Base-by-base conservation (phyloP, 2,888 invertebrate species). In the Polia nebulosa region DNA sequence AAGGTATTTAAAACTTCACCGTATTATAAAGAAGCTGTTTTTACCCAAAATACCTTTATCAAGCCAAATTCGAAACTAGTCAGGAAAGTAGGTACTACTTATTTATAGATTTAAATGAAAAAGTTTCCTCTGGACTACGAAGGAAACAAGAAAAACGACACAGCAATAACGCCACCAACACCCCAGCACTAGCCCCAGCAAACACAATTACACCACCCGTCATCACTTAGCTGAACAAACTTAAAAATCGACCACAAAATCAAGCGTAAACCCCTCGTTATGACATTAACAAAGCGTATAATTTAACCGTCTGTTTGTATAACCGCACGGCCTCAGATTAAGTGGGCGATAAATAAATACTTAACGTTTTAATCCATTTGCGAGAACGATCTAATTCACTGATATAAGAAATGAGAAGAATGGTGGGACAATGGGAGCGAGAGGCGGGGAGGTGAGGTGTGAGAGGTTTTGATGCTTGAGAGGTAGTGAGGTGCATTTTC, bases 291-390 rank as follows among this genome's bases (percentile, higher is more conserved):
- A 93, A 92, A 91, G 88, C 90, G 89, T 91, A 93, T 94, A 94
- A 94, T 93, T 94, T 91, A 89, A 86, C 89, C 82, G 90, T 88
- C 89, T 94, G 91, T 93, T 93, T 92, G 91, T 91, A 84, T 92
- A 93, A 91, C 92, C 90, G 88, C 83, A 83, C 88, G 91, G 89
- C 90, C 90, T 88, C 87, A 90, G 93, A 94, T 94, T 93, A 94
- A 91, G 84, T 85, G 87, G 82, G 81, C 90, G 92, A 92, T 94
- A 94, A 94, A 94, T 94, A 94, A 94, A 94, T 91, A 94, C 93
- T 94, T 93, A 92, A 86, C 91, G 90, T 85, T 83, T 91, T 93
- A 94, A 94, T 94, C 93, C 94, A 93, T 93, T 94, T 93, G 90
- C 91, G 88, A 87, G 86, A 83, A 55, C 88, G 90, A 91, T 92